These are phyloP conservation scores for Yponomeuta evonymella DNA, from an alignment of 2,888 invertebrate genomes.

Conservation along the genomic window DNA sequence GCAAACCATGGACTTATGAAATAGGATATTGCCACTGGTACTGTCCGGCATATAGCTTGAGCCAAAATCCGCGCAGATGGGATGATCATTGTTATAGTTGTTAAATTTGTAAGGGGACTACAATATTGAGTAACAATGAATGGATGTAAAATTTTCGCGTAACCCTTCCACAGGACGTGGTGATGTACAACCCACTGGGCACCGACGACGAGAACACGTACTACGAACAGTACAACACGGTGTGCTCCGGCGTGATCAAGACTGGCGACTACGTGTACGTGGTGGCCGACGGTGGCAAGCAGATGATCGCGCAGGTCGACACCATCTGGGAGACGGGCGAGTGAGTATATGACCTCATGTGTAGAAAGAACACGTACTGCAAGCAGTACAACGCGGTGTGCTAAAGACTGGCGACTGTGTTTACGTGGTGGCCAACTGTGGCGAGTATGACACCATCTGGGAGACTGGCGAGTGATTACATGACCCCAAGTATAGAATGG, in stretches of 20 bases:
- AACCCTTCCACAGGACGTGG: slow-evolving; percentile 80
- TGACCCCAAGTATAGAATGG: slow-evolving; percentile 30
- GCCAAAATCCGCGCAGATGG: no score
- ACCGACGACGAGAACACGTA: slow-evolving; percentile 88
- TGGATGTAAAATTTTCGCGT: not conserved
- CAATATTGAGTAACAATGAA: no score
- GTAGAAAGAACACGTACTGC: slow-evolving; percentile 83
- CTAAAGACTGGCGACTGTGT: slow-evolving; percentile 95
- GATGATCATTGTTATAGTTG: no score
- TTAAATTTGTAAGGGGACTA: no score
- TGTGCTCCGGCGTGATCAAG: slow-evolving; percentile 88
- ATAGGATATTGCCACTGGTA: no score
- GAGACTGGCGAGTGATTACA: slow-evolving; percentile 88
- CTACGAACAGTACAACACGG: slow-evolving; percentile 94
- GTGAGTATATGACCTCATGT: slow-evolving; percentile 71
- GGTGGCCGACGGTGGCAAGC: slow-evolving; percentile 91
- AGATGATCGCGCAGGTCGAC: slow-evolving; percentile 94
- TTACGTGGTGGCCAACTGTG: slow-evolving; percentile 93
- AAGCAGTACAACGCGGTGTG: slow-evolving; percentile 94
- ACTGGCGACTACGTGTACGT: slow-evolving; percentile 97
- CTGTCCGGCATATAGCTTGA: no score
- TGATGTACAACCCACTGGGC: slow-evolving; percentile 80
- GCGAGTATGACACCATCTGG: slow-evolving; percentile 96
- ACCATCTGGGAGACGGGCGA: slow-evolving; percentile 94
- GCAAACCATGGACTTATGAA: no score